Base-by-base conservation (phyloP, 2,797 vertebrate genomes). In the Channallabes apus region DNA sequence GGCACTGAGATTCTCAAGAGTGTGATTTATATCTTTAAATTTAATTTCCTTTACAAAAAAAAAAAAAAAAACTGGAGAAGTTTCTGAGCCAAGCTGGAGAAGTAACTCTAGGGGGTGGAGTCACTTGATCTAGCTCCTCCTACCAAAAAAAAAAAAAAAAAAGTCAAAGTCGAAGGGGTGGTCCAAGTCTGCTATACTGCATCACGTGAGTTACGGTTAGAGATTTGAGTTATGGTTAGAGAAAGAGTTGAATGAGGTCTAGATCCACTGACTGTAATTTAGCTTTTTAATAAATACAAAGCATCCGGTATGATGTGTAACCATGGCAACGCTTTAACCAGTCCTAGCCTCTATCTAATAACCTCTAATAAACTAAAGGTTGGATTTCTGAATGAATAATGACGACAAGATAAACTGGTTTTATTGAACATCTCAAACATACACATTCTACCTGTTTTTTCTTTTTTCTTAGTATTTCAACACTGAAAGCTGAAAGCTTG, bases 121-220 rank as follows among this genome's bases (percentile, higher is more conserved):
- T 11, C 72, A 56, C 46, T n/a, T 75, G 24, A 75, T 54, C 51
- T 27, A 76, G 72, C 51, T 54, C 72, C 72, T 75, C 72, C 72
- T 27, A 27, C 46, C 4, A 27, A 29, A 75, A 1, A 3, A 54
- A 27, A 54, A 1, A 1, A 54, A 17, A 54, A 27, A 27, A 20
- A 75, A 1, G 1, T 27, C 17, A 54, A 27, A 38, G 9, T 38
- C 35, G 3, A 20, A 35, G 17, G 32, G 17, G 32, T 7, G 27
- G 17, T 46, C 46, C 46, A 0, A 46, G 46, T 46, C 24, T n/a
- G 38, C 6, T 46, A 6, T 24, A 41, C 20, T 41, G 68, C 9
- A 24, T 24, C 68, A 41, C 8, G 0, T 9, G 22, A 22, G 38
- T n/a, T 46, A 46, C 5, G 4, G 20, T 71, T 12, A 71, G 35